These are phyloP conservation scores for Enteromius radiatus DNA, from an alignment of 2,797 vertebrate species.

Conservation along the genomic window DNA sequence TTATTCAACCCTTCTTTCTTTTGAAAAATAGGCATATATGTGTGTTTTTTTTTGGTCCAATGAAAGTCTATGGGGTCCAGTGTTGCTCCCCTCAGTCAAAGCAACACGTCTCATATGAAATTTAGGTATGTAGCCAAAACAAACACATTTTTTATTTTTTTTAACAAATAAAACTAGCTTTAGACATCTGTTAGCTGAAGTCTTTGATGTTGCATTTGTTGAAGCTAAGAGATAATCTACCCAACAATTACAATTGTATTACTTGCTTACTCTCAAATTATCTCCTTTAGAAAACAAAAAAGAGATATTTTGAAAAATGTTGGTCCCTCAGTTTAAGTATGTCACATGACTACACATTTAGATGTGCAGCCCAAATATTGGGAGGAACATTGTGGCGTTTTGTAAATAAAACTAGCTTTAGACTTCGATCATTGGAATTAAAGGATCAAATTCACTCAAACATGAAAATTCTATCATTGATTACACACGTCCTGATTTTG, in stretches of 20 bases:
- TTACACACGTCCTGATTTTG: too few relatives aligned
- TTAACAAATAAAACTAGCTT: background rate
- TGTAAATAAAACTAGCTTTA: background rate
- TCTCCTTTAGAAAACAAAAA: background rate
- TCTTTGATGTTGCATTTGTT: background rate
- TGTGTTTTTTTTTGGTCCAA: background rate
- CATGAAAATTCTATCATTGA: background rate
- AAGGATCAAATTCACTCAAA: background rate
- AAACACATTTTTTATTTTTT: background rate
- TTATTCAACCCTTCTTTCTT: background rate
- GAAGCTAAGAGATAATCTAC: background rate
- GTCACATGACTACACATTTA: constrained; percentile 23
- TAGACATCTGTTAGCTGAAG: background rate
- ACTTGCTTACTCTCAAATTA: background rate
- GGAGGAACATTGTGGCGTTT: background rate
- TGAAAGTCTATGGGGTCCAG: background rate
- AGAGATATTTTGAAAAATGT: background rate
- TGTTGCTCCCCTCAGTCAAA: background rate
- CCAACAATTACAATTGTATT: background rate
- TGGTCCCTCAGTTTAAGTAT: constrained; percentile 20
- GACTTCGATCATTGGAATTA: background rate
- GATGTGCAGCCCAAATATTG: background rate
- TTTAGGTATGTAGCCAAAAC: background rate
- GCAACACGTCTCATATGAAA: background rate
- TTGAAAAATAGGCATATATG: too few relatives aligned